Evolutionary conservation across 30 jellyfish, hydroid and myxozoan genomes (phyloP).

Genomic region (Mastigias papua): DNA sequence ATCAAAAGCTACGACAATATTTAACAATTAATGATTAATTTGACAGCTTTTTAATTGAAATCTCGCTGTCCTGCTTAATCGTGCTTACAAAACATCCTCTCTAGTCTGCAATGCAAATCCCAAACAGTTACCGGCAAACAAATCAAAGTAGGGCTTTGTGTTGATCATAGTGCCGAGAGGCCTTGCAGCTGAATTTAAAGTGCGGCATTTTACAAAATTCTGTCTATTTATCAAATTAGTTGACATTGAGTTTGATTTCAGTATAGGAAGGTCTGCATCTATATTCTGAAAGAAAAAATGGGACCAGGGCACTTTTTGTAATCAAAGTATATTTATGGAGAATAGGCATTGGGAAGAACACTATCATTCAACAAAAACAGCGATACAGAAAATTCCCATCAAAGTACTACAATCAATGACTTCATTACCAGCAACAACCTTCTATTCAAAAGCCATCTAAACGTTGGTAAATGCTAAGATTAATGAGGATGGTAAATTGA

Average conservation of each 20-base stretch:
- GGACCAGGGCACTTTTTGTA: background rate
- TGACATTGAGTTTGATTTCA: background rate
- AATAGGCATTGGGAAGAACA: too few relatives aligned
- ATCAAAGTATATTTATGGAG: background rate
- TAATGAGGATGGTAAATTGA: too few relatives aligned
- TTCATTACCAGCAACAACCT: too few relatives aligned
- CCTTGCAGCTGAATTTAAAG: constrained; percentile 4
- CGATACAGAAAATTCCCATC: too few relatives aligned
- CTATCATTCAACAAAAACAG: too few relatives aligned
- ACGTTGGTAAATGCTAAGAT: too few relatives aligned
- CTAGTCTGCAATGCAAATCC: constrained; percentile 4
- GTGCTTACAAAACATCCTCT: constrained; percentile 51
- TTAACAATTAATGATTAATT: constrained; percentile 27
- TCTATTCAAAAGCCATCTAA: too few relatives aligned
- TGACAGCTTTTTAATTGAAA: constrained; percentile 32
- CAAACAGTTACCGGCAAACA: background rate
- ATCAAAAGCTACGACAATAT: constrained; percentile 60
- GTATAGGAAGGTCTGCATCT: background rate
- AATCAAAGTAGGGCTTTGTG: background rate
- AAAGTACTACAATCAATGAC: too few relatives aligned
- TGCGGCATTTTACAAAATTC: background rate
- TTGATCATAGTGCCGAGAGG: background rate
- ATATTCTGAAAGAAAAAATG: background rate
- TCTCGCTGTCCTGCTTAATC: constrained; percentile 34
- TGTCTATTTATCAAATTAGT: background rate